Evolutionary conservation across 1,140 invertebrate species (phyloP).

Genomic region (Cotesia chilonis): DNA sequence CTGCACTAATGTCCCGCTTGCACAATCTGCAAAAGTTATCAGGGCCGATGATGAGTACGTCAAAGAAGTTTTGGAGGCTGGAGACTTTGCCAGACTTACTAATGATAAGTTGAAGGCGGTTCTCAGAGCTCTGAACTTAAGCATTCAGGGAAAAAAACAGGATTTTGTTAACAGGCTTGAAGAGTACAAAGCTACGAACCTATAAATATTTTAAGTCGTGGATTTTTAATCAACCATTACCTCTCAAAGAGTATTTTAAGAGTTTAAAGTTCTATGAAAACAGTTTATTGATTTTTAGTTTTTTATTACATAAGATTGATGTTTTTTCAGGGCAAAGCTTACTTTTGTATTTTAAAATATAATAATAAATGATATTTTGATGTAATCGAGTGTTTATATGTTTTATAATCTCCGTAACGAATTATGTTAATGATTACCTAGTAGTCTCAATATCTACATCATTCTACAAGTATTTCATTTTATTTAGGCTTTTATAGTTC

Average conservation of each 20-base stretch:
- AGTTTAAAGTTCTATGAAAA: too few relatives aligned
- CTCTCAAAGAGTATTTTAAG: not conserved
- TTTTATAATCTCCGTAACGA: too few relatives aligned
- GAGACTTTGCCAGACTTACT: not conserved
- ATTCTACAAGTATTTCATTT: too few relatives aligned
- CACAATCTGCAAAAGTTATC: not conserved
- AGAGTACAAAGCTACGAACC: not conserved
- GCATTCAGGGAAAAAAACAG: constrained; percentile 4
- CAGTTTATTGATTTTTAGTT: too few relatives aligned
- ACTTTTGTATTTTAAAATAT: too few relatives aligned
- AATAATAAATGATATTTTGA: too few relatives aligned
- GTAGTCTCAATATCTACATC: too few relatives aligned
- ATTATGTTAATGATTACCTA: too few relatives aligned
- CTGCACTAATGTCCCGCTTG: not conserved
- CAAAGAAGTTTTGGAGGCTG: not conserved
- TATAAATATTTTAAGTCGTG: not conserved
- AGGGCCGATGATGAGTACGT: not conserved
- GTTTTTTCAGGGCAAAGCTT: too few relatives aligned
- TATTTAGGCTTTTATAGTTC: too few relatives aligned
- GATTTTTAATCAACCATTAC: not conserved
- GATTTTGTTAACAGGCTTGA: constrained; percentile 17
- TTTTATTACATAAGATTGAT: too few relatives aligned
- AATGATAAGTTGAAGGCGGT: constrained; percentile 17
- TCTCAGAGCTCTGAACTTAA: not conserved
- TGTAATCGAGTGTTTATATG: too few relatives aligned